Conservation (phyloP, 1,140 invertebrate genomes). For the Diachasma alloeum region DNA sequence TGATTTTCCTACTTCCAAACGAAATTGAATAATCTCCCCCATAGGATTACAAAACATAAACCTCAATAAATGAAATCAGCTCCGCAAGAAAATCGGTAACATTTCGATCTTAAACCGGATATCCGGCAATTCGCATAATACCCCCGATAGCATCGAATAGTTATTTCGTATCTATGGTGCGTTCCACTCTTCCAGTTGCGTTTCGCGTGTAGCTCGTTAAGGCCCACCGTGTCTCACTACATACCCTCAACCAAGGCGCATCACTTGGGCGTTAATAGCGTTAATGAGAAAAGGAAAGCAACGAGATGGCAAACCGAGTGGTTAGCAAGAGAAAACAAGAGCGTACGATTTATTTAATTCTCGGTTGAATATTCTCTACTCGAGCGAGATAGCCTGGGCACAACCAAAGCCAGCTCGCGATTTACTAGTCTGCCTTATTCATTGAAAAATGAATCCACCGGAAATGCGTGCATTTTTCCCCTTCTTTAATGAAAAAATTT, state of each 20-base stretch:
- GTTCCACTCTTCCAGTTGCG: slow-evolving; percentile 8
- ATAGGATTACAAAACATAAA: neutral
- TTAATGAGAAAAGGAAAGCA: slow-evolving; percentile 25
- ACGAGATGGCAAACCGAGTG: neutral
- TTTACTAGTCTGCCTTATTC: neutral
- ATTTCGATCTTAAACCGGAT: slow-evolving; percentile 31
- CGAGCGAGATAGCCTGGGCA: too few species aligned
- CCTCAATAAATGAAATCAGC: neutral
- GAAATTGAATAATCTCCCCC: neutral
- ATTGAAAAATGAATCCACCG: slow-evolving; percentile 5
- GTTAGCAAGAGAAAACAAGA: neutral
- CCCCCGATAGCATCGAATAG: slow-evolving; percentile 4
- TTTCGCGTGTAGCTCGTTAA: slow-evolving; percentile 35
- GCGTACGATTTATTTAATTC: neutral
- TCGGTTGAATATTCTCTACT: neutral
- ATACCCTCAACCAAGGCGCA: neutral
- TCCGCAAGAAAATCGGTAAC: slow-evolving; percentile 13
- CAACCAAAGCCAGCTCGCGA: neutral
- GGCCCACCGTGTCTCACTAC: neutral
- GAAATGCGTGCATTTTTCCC: neutral
- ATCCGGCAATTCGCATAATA: slow-evolving; percentile 26
- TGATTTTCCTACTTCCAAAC: neutral
- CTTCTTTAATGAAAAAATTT: neutral
- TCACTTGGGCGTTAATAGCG: neutral
- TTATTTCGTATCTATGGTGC: neutral